Percentiles rank a stretch among this genome's conserved stretches.
Evolutionary conservation across 30 jellyfish, hydroid and myxozoan species (phyloP).

Genomic region (Nemopilema nomurai): DNA sequence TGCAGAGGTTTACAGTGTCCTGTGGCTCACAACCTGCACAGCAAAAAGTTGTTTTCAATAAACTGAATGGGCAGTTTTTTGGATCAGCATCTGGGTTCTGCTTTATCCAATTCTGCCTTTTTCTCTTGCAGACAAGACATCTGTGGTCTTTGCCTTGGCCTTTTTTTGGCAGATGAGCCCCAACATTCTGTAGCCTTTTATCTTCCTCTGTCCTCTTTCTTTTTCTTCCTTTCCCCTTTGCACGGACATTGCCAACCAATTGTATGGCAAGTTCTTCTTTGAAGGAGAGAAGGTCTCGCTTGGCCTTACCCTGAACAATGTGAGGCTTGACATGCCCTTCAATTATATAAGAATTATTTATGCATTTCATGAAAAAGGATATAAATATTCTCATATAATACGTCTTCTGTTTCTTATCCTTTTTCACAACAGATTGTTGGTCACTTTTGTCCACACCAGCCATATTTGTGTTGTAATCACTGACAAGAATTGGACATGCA

Average conservation of each 20-base stretch:
- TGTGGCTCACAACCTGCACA: conserved; percentile 38
- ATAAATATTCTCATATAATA: conserved; percentile 20
- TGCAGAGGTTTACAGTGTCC: conserved; percentile 24
- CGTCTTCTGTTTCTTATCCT: conserved; percentile 7
- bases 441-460: conserved; percentile 35
- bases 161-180: conserved; percentile 25
- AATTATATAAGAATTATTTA: conserved; percentile 23
- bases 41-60: conserved; percentile 15
- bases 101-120: conserved; percentile 4
- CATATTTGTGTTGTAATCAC: conserved; percentile 53
- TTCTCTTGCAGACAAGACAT: conserved; percentile 18
- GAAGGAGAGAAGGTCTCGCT: conserved; percentile 22
- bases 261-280: conserved; percentile 27
- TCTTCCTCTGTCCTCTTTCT: conserved; percentile 20
- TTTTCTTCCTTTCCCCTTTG: not conserved
- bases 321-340: conserved; percentile 42
- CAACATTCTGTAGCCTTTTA: conserved; percentile 21
- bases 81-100: conserved; percentile 18
- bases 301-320: not conserved
- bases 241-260: conserved; percentile 26
- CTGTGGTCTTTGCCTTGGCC: conserved; percentile 33
- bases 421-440: conserved; percentile 24
- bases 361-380: conserved; percentile 19
- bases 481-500: conserved; percentile 48
- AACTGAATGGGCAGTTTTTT: conserved; percentile 15